Conservation (phyloP, 2,797 vertebrate genomes). For the Girardinus metallicus region DNA sequence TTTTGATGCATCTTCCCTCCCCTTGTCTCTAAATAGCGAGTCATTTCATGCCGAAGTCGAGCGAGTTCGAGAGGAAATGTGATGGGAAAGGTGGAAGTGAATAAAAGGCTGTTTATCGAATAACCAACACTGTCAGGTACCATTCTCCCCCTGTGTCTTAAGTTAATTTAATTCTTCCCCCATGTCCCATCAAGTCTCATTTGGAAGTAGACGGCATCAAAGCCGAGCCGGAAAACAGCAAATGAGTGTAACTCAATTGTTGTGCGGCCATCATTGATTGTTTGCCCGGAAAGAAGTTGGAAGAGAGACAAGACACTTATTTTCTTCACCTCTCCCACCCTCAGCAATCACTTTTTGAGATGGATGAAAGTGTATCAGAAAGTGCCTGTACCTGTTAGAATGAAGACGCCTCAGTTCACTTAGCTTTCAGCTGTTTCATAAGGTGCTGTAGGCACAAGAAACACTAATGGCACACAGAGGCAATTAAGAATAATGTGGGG, state of each 20-base stretch:
- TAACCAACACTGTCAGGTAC: slow-evolving; percentile 76
- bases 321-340: slow-evolving; percentile 63
- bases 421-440: slow-evolving; percentile 26
- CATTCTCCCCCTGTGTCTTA: slow-evolving; percentile 68
- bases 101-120: slow-evolving; percentile 76
- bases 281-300: slow-evolving; percentile 73
- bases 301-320: slow-evolving; percentile 72
- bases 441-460: slow-evolving; percentile 25
- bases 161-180: slow-evolving; percentile 75
- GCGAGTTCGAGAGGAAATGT: slow-evolving; percentile 47
- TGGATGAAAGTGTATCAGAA: slow-evolving; percentile 25
- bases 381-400: slow-evolving; percentile 52
- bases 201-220: slow-evolving; percentile 73
- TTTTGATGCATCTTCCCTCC: slow-evolving; percentile 23
- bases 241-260: slow-evolving; percentile 82
- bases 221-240: slow-evolving; percentile 72
- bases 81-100: slow-evolving; percentile 53
- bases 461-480: slow-evolving; percentile 12
- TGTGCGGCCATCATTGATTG: slow-evolving; percentile 76
- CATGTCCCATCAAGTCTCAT: slow-evolving; percentile 65
- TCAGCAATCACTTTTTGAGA: slow-evolving; percentile 59
- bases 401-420: slow-evolving; percentile 18
- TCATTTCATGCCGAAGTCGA: slow-evolving; percentile 45
- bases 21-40: slow-evolving; percentile 52
- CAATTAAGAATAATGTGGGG: slow-evolving; percentile 20